Percentiles rank a stretch among this genome's conserved stretches.
Evolutionary conservation across 2,888 invertebrate species (phyloP).

Genomic region (Herminia tarsipennalis): DNA sequence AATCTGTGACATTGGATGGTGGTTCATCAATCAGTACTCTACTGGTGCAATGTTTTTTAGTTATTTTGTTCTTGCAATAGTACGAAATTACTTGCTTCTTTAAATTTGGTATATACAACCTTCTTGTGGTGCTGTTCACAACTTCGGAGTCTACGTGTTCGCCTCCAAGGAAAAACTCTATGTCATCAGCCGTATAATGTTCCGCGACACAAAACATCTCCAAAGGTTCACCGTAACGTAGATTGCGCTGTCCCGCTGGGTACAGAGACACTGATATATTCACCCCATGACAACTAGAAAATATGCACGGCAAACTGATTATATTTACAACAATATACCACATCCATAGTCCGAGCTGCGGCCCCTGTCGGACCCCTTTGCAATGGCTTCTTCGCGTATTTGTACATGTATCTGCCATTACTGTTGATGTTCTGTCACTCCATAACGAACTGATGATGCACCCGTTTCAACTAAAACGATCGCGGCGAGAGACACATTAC

Average conservation of each 20-base stretch:
- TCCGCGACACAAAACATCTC: constrained; percentile 87
- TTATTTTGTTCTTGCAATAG: constrained; percentile 78
- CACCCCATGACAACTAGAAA: constrained; percentile 64
- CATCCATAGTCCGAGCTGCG: constrained; percentile 67
- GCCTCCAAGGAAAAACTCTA: constrained; percentile 68
- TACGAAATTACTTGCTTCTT: constrained; percentile 81
- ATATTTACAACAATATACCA: constrained; percentile 70
- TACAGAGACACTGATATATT: constrained; percentile 66
- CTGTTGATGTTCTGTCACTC: constrained; percentile 63
- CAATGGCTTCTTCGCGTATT: constrained; percentile 64
- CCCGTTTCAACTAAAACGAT: constrained; percentile 53
- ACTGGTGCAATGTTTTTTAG: constrained; percentile 57
- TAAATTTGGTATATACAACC: constrained; percentile 83
- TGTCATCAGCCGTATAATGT: constrained; percentile 68
- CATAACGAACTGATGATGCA: constrained; percentile 66
- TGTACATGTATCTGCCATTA: constrained; percentile 66
- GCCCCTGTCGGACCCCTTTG: constrained; percentile 59
- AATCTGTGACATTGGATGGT: constrained; percentile 88
- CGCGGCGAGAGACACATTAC: constrained; percentile 68
- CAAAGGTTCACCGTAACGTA: constrained; percentile 86
- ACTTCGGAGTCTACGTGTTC: constrained; percentile 66
- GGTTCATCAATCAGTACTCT: constrained; percentile 77
- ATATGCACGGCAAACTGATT: constrained; percentile 68
- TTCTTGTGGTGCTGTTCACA: constrained; percentile 87
- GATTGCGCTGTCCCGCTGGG: constrained; percentile 84